These are phyloP conservation scores for Stomatorhinus walkeri DNA, from an alignment of 2,797 vertebrate genomes.

Conservation along the genomic window DNA sequence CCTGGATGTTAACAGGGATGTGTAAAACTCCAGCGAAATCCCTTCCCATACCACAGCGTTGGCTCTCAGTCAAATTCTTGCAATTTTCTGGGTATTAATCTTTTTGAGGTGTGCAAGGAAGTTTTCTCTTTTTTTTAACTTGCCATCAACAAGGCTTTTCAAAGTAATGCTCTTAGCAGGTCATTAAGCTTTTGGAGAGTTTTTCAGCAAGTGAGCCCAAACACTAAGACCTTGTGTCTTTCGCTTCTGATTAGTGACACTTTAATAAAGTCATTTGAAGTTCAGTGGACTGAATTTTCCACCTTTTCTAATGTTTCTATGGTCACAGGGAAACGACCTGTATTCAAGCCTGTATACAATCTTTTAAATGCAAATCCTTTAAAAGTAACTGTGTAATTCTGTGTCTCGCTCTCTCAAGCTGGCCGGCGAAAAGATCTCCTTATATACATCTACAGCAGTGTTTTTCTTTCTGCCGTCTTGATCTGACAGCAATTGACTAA, in stretches of 20 bases:
- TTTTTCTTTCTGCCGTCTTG: conserved; percentile 67
- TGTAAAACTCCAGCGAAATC: conserved; percentile 8
- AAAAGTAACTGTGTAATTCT: conserved; percentile 79
- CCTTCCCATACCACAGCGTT: conserved; percentile 9
- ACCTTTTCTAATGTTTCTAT: conserved; percentile 95
- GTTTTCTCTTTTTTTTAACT: conserved; percentile 52
- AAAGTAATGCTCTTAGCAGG: conserved; percentile 75
- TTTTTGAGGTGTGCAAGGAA: conserved; percentile 50
- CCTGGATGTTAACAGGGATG: background rate
- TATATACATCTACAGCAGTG: conserved; percentile 51
- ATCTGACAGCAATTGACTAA: conserved; percentile 81
- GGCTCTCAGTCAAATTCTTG: conserved; percentile 48
- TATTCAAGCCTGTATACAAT: conserved; percentile 72
- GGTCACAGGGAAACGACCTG: conserved; percentile 78
- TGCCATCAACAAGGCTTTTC: conserved; percentile 57
- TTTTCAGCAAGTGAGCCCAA: conserved; percentile 72
- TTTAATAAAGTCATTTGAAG: conserved; percentile 99
- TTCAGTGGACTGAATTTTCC: conserved; percentile 96
- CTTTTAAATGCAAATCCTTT: conserved; percentile 95
- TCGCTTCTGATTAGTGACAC: conserved; percentile 94
- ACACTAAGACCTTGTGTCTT: conserved; percentile 89
- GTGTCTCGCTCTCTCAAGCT: conserved; percentile 66
- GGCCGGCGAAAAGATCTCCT: conserved; percentile 60
- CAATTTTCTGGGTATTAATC: conserved; percentile 59
- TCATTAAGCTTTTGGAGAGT: conserved; percentile 71